phyloP scores from a whole-genome alignment of 64 coral and sea anemone genomes.

The Montipora efflorescens region DNA sequence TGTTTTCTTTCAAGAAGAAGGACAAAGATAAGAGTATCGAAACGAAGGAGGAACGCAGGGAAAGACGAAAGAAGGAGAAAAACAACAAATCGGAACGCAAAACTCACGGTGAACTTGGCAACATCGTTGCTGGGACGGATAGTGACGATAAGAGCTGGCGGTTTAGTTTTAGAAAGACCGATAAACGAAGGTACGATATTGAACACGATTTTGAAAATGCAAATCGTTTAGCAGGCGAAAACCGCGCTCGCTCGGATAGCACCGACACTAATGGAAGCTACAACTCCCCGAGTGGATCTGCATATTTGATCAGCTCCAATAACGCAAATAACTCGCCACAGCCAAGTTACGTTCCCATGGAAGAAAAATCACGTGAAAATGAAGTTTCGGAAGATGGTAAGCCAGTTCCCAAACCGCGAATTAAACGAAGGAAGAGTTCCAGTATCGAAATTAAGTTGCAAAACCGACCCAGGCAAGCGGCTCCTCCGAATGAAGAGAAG shows the following conservation, averaged over 20 bases:
- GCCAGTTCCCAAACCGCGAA: constrained; percentile 29
- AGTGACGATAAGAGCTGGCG: constrained; percentile 56
- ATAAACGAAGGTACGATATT: constrained; percentile 86
- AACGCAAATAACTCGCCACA: constrained; percentile 13
- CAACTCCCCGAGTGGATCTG: constrained; percentile 31
- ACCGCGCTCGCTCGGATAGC: constrained; percentile 65
- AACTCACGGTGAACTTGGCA: constrained; percentile 58
- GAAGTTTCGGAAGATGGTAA: constrained; percentile 18
- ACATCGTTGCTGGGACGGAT: constrained; percentile 81
- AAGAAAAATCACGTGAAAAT: constrained; percentile 44
- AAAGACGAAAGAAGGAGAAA: constrained; percentile 86
- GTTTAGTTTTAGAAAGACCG: constrained; percentile 89
- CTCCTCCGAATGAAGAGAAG: constrained; percentile 22
- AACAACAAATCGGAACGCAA: constrained; percentile 79
- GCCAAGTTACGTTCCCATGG: constrained; percentile 20
- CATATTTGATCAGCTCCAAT: constrained; percentile 25
- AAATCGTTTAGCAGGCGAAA: constrained; percentile 46
- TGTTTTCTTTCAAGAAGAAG: constrained; percentile 99
- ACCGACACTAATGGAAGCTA: constrained; percentile 43
- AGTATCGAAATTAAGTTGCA: constrained; percentile 75
- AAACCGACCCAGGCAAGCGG: constrained; percentile 3
- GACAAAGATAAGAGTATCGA: constrained; percentile 85
- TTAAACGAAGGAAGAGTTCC: constrained; percentile 51
- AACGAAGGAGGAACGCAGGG: constrained; percentile 88
- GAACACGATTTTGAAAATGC: constrained; percentile 77